Conservation (phyloP, 2,797 vertebrate genomes). For the Molossus molossus region DNA sequence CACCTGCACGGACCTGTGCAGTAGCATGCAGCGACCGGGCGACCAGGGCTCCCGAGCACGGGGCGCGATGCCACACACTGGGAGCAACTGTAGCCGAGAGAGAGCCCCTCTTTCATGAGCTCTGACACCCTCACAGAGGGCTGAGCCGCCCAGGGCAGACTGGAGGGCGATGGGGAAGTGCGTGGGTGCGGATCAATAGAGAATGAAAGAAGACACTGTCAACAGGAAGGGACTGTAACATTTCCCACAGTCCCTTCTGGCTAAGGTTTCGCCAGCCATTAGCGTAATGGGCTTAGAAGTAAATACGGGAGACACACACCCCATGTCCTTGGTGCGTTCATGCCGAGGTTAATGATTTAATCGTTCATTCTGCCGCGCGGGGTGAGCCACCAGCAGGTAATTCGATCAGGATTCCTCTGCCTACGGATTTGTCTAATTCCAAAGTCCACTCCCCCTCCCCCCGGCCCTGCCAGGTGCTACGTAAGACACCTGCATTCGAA, state of each 20-base stretch:
- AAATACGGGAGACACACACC: neutral
- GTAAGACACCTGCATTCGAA: neutral
- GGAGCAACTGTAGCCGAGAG: neutral
- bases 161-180: neutral
- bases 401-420: neutral
- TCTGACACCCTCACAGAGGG: neutral
- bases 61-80: neutral
- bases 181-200: neutral
- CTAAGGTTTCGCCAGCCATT: neutral
- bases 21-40: neutral
- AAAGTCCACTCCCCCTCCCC: neutral
- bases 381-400: neutral
- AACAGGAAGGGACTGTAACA: neutral
- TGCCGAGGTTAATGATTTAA: neutral
- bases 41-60: neutral
- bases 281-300: neutral
- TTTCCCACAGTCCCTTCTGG: neutral
- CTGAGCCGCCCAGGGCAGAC: neutral
- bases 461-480: neutral
- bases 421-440: neutral
- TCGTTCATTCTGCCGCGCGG: neutral
- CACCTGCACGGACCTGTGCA: neutral
- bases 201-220: conserved; percentile 6
- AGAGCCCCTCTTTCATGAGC: neutral
- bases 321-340: neutral